Base-by-base conservation (phyloP, 1,140 invertebrate genomes). In the Bombyx mori region DNA sequence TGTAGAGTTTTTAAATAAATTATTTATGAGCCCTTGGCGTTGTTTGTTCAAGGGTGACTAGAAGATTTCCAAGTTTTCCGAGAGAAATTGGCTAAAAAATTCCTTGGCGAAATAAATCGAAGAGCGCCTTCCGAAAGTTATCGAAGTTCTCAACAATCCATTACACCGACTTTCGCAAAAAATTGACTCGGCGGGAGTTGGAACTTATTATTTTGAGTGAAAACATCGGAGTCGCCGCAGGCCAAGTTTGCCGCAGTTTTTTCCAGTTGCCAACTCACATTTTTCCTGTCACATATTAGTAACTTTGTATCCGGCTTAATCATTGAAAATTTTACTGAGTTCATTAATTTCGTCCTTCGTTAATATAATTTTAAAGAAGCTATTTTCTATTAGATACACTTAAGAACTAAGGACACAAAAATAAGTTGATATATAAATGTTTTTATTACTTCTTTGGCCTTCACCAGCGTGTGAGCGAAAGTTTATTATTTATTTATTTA, bases 121-220 rank as follows among this genome's bases (percentile, higher is more conserved):
- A 83, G 75, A 83, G 78, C 81, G 76, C 77, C 79, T 86, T 86
- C 83, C 83, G 79, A 84, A 84, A 86, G 77, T 86, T 86, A 86
- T 86, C 81, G 78, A 86, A 86, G 65, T 86, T 86, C 65, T 72
- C 81, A 83, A 86, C 81, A 86, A 84, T 82, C 83, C 81, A 86
- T 86, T 86, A 86, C 81, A 81, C 77, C 71, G 79, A 82, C 81
- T 86, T 85, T 82, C 67, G 77, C 75, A 83, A 84, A 84, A 86
- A 86, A 86, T 80, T 79, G 59, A 84, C 78, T 75, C 60, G 52
- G 47, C 55, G 50, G 62, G 64, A 58, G 64, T 79, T 75, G 75
- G 79, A 83, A 35, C 78, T 82, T 86, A 83, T 86, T 84, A 84
- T 84, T 84, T 86, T 86, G 78, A 83, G 79, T 80, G 78, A 86